phyloP scores from a whole-genome alignment of 1,140 invertebrate genomes.

The Drosophila ironensis region DNA sequence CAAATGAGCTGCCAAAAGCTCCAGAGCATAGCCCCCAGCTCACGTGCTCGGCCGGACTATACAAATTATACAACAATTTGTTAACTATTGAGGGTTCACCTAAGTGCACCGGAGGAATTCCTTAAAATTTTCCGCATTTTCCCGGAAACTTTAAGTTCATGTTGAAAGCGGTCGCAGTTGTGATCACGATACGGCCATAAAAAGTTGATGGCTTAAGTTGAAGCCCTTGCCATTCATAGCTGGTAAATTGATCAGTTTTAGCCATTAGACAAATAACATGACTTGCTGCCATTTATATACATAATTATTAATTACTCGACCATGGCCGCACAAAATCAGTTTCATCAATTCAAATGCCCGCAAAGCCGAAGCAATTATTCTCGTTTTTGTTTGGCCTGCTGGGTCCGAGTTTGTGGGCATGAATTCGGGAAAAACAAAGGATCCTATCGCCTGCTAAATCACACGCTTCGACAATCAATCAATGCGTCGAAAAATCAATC shows the following conservation, averaged over 20 bases:
- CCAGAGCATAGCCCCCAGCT: not conserved
- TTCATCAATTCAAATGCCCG: constrained; percentile 26
- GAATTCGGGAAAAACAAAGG: constrained; percentile 37
- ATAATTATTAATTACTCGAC: constrained; percentile 40
- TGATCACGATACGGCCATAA: constrained; percentile 11
- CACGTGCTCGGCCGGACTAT: not conserved
- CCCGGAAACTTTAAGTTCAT: not conserved
- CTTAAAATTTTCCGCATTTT: not conserved
- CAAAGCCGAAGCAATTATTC: constrained; percentile 53
- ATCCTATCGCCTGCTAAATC: constrained; percentile 16
- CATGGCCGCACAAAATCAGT: constrained; percentile 33
- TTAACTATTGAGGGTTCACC: not conserved
- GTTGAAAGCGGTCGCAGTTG: constrained; percentile 1
- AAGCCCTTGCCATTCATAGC: not conserved
- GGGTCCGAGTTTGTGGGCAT: constrained; percentile 4
- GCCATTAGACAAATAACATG: constrained; percentile 67
- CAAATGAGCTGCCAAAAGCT: constrained; percentile 7
- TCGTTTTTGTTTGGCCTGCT: constrained; percentile 7
- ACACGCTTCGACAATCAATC: constrained; percentile 60
- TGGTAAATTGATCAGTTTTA: constrained; percentile 22
- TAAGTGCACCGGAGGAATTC: not conserved
- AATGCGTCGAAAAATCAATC: constrained; percentile 56
- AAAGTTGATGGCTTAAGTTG: constrained; percentile 9
- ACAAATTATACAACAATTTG: constrained; percentile 6
- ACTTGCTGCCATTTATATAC: constrained; percentile 36